Percentiles rank a stretch among this genome's conserved stretches.
These are phyloP conservation scores for Elephas maximus DNA, from an alignment of 2,113 vertebrate genomes.

Conservation along the genomic window DNA sequence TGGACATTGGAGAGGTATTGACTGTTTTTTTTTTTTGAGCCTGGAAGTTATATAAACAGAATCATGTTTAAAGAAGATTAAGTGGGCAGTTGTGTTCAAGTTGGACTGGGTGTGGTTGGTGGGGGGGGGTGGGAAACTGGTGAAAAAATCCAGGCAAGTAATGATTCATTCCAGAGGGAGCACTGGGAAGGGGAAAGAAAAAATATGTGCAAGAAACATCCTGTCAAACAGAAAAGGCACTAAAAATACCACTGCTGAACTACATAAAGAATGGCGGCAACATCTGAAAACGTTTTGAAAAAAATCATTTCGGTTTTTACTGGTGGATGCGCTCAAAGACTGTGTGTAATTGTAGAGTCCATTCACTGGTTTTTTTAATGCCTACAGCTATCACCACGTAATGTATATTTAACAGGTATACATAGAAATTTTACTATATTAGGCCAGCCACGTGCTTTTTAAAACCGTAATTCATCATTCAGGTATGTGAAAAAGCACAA, in stretches of 20 bases:
- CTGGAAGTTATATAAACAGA: constrained; percentile 73
- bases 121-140: neutral
- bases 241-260: constrained; percentile 51
- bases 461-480: neutral
- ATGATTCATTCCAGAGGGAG: constrained; percentile 59
- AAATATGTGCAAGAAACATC: constrained; percentile 55
- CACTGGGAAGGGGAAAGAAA: constrained; percentile 10
- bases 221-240: constrained; percentile 70
- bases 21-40: constrained; percentile 55
- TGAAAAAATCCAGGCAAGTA: constrained; percentile 43
- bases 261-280: constrained; percentile 64
- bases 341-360: constrained; percentile 56
- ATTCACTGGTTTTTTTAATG: constrained; percentile 66
- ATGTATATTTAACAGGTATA: constrained; percentile 66
- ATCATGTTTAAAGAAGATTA: constrained; percentile 71
- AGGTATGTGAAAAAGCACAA: neutral
- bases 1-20: neutral
- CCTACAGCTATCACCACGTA: constrained; percentile 33
- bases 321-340: constrained; percentile 66
- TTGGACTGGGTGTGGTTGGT: neutral
- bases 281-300: constrained; percentile 62
- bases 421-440: neutral
- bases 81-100: constrained; percentile 24
- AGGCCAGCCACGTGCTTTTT: neutral
- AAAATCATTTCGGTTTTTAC: constrained; percentile 58